Evolutionary conservation across 2,113 vertebrate species (phyloP), one percentile per base, ranked within the genome.

Genomic region (Okapia johnstoni): DNA sequence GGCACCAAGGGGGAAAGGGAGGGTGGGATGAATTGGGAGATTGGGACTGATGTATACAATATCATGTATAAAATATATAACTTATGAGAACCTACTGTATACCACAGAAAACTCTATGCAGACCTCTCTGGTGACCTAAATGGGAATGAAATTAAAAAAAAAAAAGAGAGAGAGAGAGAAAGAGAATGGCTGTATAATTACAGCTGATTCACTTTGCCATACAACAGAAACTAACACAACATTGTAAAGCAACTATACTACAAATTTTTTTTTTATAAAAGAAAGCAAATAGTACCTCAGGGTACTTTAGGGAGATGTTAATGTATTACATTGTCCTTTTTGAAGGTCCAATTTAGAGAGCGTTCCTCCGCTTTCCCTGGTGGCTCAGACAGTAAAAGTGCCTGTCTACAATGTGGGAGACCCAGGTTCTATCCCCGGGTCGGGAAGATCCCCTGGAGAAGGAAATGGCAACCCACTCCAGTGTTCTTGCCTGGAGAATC

Each of bases 371-470:
- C 63, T 70, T 70, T 21, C n/a, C 63, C 17, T 36, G 63, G 63
- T 70, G 63, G n/a, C n/a, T 70, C n/a, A 70, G n/a, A 36, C 0
- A 0, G n/a, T 36, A 36, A 36, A 70, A 70, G 63, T 36, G n/a
- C 9, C n/a, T 36, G n/a, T 17, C 36, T 70, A 70, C n/a, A 36
- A 36, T 70, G 17, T 36, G 4, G 63, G 63, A 70, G 63, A 36
- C n/a, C 63, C 1, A 5, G 63, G 9, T 36, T 70, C 2, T 0
- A 36, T 36, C n/a, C 63, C 0, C 9, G 4, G 17, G n/a, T 36
- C 0, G 0, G 19, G n/a, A 70, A 70, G n/a, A 70, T 40, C n/a
- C 33, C 9, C n/a, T 23, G n/a, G 66, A 70, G n/a, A 70, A 70
- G n/a, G n/a, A 40, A 70, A 70, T 70, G 66, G 66, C 66, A 70